These are phyloP conservation scores for Drosophila birchii DNA, from an alignment of 2,888 invertebrate genomes.

Conservation along the genomic window DNA sequence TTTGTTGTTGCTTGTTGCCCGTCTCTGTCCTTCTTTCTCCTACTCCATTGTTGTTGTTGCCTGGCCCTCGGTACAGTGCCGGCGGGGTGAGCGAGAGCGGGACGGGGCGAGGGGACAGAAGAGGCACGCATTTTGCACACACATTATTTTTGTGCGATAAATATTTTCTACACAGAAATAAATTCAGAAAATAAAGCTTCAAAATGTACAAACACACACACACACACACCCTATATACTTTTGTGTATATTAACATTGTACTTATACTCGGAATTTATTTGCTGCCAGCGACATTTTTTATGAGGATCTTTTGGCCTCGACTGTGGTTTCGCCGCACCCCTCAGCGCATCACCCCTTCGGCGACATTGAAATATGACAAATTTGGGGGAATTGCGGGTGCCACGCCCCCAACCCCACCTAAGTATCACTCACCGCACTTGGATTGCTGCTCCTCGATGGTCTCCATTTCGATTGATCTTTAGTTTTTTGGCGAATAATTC, in stretches of 20 bases:
- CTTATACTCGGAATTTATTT: slow-evolving; percentile 54
- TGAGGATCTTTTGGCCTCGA: slow-evolving; percentile 52
- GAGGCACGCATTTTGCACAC: slow-evolving; percentile 49
- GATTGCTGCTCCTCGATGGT: slow-evolving; percentile 83
- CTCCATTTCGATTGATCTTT: slow-evolving; percentile 72
- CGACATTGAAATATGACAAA: slow-evolving; percentile 68
- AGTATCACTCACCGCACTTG: slow-evolving; percentile 77
- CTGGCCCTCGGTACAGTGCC: slow-evolving; percentile 62
- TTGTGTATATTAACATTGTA: slow-evolving; percentile 22
- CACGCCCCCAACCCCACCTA: slow-evolving; percentile 4
- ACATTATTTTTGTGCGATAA: slow-evolving; percentile 43
- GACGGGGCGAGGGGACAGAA: slow-evolving; percentile 13
- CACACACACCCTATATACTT: slow-evolving; percentile 23
- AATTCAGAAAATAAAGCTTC: slow-evolving; percentile 67
- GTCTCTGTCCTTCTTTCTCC: slow-evolving; percentile 23
- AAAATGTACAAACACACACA: slow-evolving; percentile 63
- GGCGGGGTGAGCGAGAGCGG: slow-evolving; percentile 11
- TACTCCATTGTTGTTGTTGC: slow-evolving; percentile 30
- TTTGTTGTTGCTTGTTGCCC: slow-evolving; percentile 22
- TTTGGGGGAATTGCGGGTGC: slow-evolving; percentile 12
- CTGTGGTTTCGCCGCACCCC: slow-evolving; percentile 30
- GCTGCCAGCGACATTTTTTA: slow-evolving; percentile 75
- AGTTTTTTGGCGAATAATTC: slow-evolving; percentile 16
- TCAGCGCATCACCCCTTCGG: background rate
- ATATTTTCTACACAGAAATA: slow-evolving; percentile 60